Evolutionary conservation across 2,797 vertebrate genomes (phyloP).

Genomic region (Sebastes jordani): DNA sequence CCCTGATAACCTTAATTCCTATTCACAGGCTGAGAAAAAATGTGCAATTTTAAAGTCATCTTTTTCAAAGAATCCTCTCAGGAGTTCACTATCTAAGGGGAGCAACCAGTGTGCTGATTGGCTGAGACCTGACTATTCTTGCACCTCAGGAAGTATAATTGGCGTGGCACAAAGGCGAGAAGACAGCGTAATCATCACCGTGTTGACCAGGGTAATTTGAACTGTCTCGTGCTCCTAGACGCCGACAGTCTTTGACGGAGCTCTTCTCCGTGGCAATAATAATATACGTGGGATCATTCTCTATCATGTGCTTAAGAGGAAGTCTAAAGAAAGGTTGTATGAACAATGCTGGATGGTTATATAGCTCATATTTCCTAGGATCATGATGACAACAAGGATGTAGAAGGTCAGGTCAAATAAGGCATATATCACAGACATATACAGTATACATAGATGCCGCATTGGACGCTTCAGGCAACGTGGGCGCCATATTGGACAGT

Average conservation of each 20-base stretch:
- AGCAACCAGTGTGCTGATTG: conserved; percentile 13
- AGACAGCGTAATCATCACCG: conserved; percentile 61
- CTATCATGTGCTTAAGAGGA: conserved; percentile 51
- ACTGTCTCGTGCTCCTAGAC: conserved; percentile 43
- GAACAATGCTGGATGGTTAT: conserved; percentile 48
- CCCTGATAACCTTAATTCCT: conserved; percentile 13
- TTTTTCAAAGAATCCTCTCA: conserved; percentile 30
- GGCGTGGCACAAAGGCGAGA: conserved; percentile 38
- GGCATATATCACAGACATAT: no score
- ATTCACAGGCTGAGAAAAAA: conserved; percentile 7
- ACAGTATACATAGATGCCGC: no score
- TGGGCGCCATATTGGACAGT: no score
- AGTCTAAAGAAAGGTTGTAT: conserved; percentile 52
- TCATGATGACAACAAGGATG: background rate
- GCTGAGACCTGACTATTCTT: conserved; percentile 23
- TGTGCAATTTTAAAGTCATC: conserved; percentile 35
- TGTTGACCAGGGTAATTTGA: conserved; percentile 67
- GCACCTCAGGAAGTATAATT: conserved; percentile 38
- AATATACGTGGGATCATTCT: conserved; percentile 51
- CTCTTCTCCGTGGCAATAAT: conserved; percentile 66
- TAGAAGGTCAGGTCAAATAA: background rate
- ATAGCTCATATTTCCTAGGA: conserved; percentile 8
- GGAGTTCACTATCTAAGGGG: conserved; percentile 3
- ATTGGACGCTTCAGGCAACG: no score
- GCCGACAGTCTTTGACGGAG: conserved; percentile 52